Evolutionary conservation across 2,797 vertebrate genomes (phyloP).

Genomic region (Rhadinocentrus ornatus): DNA sequence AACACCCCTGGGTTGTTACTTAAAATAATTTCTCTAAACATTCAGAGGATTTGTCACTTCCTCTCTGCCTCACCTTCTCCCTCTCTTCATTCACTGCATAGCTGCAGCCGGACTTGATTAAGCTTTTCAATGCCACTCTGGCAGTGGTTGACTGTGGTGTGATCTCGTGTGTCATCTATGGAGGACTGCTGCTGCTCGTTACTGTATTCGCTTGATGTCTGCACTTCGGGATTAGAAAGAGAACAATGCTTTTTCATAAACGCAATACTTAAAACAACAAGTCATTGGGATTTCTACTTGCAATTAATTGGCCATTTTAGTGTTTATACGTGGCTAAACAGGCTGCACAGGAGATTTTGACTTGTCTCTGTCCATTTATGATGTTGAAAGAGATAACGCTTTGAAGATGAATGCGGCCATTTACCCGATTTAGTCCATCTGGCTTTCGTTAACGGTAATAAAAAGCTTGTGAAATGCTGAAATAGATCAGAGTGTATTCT

Average conservation of each 20-base stretch:
- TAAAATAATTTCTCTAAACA: constrained; percentile 4
- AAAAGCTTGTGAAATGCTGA: constrained; percentile 36
- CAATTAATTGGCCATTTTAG: neutral
- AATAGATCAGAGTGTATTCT: constrained; percentile 26
- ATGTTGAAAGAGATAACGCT: constrained; percentile 26
- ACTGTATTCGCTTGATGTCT: constrained; percentile 35
- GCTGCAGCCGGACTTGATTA: constrained; percentile 27
- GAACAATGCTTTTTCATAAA: constrained; percentile 1
- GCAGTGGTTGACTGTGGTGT: constrained; percentile 33
- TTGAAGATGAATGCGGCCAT: constrained; percentile 8
- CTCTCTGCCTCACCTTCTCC: constrained; percentile 24
- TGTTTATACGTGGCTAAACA: constrained; percentile 34
- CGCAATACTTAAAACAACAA: neutral
- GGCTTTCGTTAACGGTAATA: constrained; percentile 27
- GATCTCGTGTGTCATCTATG: constrained; percentile 60
- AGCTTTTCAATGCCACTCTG: constrained; percentile 27
- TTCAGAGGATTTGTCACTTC: constrained; percentile 27
- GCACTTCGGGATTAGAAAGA: neutral
- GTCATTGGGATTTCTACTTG: neutral
- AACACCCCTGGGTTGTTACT: constrained; percentile 23
- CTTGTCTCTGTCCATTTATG: constrained; percentile 38
- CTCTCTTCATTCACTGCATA: constrained; percentile 34
- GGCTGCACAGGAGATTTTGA: neutral
- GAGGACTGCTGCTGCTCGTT: constrained; percentile 44
- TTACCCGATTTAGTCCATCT: constrained; percentile 35